These are phyloP conservation scores for Palythoa grandis DNA, from an alignment of 92 coral and sea anemone species.

Conservation along the genomic window DNA sequence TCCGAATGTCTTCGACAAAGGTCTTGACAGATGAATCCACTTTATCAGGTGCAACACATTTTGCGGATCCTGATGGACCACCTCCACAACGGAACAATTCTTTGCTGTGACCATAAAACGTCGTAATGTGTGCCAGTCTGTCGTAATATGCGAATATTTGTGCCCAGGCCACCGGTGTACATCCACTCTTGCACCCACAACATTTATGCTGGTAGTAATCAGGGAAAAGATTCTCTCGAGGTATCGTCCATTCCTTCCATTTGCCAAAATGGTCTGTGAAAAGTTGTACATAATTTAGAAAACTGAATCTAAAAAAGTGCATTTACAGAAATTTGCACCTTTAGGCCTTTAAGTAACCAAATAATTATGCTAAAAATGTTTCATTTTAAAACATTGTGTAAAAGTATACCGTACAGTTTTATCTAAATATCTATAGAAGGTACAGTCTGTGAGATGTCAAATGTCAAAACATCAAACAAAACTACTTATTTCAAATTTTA, in stretches of 20 bases:
- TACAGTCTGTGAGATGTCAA: no score
- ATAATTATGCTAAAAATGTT: no score
- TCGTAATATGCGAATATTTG: conserved; percentile 68
- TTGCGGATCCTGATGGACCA: neutral
- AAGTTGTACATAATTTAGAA: no score
- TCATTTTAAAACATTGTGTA: no score
- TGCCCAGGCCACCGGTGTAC: conserved; percentile 76
- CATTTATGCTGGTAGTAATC: conserved; percentile 60
- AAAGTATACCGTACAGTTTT: no score
- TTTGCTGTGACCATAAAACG: neutral
- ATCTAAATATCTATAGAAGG: no score
- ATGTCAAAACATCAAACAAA: no score
- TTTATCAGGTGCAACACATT: conserved; percentile 21
- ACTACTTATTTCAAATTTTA: no score
- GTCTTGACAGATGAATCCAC: neutral
- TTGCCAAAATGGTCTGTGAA: neutral
- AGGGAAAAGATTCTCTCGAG: conserved; percentile 44
- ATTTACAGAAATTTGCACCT: no score
- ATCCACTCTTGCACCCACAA: conserved; percentile 62
- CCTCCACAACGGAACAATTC: conserved; percentile 17
- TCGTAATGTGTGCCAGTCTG: neutral
- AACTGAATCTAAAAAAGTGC: no score
- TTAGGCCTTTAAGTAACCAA: no score
- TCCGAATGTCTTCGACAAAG: no score
- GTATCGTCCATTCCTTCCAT: conserved; percentile 38